phyloP scores from a whole-genome alignment of 2,113 vertebrate species.

The Neomonachus schauinslandi region DNA sequence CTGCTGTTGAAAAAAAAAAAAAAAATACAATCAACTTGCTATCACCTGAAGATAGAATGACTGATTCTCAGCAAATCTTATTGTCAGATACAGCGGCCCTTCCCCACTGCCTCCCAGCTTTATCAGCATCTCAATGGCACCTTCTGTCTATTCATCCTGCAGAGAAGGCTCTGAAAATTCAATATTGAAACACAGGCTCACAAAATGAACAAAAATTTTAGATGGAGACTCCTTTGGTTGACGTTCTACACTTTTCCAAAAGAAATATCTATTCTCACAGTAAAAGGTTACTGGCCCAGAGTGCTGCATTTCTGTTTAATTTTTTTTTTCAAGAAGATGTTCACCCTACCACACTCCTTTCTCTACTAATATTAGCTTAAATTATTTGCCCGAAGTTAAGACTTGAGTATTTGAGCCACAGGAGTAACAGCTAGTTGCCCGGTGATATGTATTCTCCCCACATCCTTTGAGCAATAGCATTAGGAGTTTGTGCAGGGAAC shows the following conservation, averaged over 20 bases:
- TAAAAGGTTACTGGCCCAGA: background rate
- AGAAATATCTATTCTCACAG: background rate
- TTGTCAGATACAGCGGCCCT: background rate
- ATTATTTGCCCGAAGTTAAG: background rate
- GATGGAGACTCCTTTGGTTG: background rate
- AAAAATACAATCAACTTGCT: background rate
- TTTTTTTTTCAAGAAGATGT: background rate
- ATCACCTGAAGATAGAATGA: background rate
- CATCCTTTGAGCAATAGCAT: background rate
- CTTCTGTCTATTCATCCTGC: background rate
- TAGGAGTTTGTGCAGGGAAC: background rate
- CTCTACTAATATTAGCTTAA: background rate
- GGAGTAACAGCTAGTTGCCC: background rate
- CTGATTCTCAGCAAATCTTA: background rate
- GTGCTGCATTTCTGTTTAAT: background rate
- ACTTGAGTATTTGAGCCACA: background rate
- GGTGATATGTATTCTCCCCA: background rate
- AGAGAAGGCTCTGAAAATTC: background rate
- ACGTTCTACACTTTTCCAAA: background rate
- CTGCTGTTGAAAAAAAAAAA: background rate
- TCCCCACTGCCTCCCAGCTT: background rate
- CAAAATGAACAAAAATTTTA: background rate
- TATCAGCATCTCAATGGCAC: background rate
- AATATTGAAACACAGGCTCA: background rate
- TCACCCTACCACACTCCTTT: background rate